Evolutionary conservation across 2,888 invertebrate genomes (phyloP).

Genomic region (Lasioglossum figueresi): DNA sequence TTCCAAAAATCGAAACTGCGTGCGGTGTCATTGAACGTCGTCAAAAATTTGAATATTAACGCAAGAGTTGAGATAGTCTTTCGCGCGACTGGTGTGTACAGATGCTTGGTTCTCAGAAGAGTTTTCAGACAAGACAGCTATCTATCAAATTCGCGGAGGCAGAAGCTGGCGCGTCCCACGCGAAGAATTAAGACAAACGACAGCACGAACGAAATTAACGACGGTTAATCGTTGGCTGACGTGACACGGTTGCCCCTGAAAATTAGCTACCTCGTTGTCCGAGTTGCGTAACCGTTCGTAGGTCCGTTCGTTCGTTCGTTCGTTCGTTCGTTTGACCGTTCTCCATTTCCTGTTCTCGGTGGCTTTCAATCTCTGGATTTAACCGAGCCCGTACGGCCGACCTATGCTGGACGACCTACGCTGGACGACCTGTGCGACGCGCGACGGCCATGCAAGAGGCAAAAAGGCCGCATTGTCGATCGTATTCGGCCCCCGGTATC

Average conservation of each 20-base stretch:
- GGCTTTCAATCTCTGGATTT: conserved; percentile 51
- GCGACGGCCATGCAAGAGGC: conserved; percentile 36
- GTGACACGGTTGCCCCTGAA: conserved; percentile 18
- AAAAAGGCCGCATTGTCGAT: conserved; percentile 65
- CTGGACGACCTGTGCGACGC: conserved; percentile 8
- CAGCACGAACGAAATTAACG: background rate
- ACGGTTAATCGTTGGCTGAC: conserved; percentile 36
- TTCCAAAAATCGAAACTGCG: too few species aligned
- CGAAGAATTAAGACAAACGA: conserved; percentile 26
- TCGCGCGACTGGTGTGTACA: background rate
- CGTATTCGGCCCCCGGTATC: conserved; percentile 69
- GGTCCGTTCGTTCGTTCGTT: background rate
- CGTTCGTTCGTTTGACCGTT: background rate
- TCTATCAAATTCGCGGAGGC: background rate
- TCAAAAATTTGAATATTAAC: too few species aligned
- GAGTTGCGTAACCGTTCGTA: conserved; percentile 12
- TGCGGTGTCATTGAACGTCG: background rate
- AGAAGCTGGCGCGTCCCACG: conserved; percentile 16
- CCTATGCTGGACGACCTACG: background rate
- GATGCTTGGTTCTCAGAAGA: background rate
- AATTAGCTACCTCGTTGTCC: conserved; percentile 17
- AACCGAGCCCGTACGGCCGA: conserved; percentile 24
- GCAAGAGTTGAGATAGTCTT: too few species aligned
- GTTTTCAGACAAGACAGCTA: background rate
- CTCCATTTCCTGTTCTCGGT: conserved; percentile 23